A percentile compares a stretch with the other conserved stretches of the same genome.
Conservation (phyloP, 2,797 vertebrate species). For the Myotis myotis region DNA sequence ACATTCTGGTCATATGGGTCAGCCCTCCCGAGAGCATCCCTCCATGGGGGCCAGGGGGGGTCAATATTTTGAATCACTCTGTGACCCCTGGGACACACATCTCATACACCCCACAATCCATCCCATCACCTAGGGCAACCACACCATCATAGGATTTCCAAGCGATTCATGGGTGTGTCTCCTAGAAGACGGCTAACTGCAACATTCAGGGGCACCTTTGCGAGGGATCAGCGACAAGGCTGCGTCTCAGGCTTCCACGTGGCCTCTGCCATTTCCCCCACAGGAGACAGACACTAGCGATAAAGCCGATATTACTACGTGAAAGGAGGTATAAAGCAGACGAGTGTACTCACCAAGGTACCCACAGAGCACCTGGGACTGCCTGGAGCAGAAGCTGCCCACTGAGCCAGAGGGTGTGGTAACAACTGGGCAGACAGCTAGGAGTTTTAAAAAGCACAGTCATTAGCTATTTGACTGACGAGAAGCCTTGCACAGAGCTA, state of each 20-base stretch:
- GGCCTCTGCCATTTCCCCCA: neutral
- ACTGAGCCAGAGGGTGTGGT: conserved; percentile 77
- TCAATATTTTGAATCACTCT: neutral
- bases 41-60: neutral
- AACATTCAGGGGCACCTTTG: neutral
- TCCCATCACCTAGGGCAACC: neutral
- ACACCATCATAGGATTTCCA: neutral
- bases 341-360: conserved; percentile 76
- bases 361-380: conserved; percentile 79
- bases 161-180: neutral
- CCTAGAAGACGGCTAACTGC: neutral
- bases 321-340: conserved; percentile 71
- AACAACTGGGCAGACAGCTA: conserved; percentile 78
- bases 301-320: neutral
- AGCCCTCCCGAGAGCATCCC: neutral
- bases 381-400: conserved; percentile 74
- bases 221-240: neutral
- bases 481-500: conserved; percentile 63
- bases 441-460: conserved; percentile 79
- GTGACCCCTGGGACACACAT: neutral
- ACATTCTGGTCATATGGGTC: neutral
- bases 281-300: conserved; percentile 42
- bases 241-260: neutral
- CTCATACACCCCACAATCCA: neutral
- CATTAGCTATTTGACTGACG: conserved; percentile 71